Evolutionary conservation across 2,888 invertebrate species (phyloP).

Genomic region (Parnassius mnemosyne): DNA sequence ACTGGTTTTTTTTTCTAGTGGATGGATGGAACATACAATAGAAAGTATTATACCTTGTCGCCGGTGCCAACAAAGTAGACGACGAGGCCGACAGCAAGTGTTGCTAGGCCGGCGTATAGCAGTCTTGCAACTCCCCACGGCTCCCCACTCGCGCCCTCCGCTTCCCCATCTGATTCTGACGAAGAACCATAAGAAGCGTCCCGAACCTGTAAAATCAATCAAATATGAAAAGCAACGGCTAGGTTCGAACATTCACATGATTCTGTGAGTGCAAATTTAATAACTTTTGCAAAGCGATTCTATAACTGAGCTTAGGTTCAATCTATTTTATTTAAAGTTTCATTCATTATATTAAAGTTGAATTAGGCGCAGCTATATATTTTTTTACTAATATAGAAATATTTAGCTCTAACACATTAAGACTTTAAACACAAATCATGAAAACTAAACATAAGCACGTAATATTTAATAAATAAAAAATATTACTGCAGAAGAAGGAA

Average conservation of each 20-base stretch:
- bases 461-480: too few species aligned
- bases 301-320: too few species aligned
- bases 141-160: conserved; percentile 84
- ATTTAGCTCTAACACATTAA: too few species aligned
- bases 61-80: conserved; percentile 95
- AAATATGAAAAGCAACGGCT: background rate
- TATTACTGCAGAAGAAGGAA: too few species aligned
- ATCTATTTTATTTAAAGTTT: too few species aligned
- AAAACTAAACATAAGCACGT: too few species aligned
- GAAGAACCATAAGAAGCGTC: conserved; percentile 91
- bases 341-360: background rate
- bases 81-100: conserved; percentile 90
- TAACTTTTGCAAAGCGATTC: conserved; percentile 8
- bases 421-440: too few species aligned
- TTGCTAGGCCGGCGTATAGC: conserved; percentile 91
- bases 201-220: conserved; percentile 84
- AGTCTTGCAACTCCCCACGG: conserved; percentile 92
- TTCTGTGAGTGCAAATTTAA: background rate
- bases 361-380: conserved; percentile 9
- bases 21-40: conserved; percentile 2
- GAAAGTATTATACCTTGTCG: conserved; percentile 81
- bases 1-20: too few species aligned
- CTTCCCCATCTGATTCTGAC: conserved; percentile 83
- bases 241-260: background rate
- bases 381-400: background rate